These are phyloP conservation scores for Dynastes maya DNA, from an alignment of 2,888 invertebrate species.

Conservation along the genomic window DNA sequence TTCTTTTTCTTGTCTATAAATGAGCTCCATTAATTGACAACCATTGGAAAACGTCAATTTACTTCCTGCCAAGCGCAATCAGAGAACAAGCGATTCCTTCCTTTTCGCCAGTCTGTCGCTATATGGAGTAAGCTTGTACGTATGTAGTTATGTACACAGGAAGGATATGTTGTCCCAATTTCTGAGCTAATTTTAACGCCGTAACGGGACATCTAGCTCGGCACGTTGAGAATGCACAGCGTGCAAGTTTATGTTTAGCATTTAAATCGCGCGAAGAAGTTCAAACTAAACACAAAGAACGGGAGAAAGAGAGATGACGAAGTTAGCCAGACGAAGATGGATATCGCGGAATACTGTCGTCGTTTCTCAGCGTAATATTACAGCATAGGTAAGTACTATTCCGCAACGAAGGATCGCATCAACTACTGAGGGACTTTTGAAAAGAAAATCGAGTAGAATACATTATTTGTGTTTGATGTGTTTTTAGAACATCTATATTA, in stretches of 20 bases:
- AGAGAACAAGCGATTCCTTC: conserved; percentile 33
- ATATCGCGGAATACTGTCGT: conserved; percentile 16
- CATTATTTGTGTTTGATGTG: too few relatives aligned
- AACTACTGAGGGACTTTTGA: not conserved
- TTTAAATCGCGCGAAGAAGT: conserved; percentile 43
- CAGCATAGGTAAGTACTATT: not conserved
- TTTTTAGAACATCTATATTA: too few relatives aligned
- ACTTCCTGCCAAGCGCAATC: conserved; percentile 30
- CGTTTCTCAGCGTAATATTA: conserved; percentile 12
- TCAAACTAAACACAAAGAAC: conserved; percentile 14
- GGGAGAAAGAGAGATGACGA: conserved; percentile 7
- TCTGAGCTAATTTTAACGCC: conserved; percentile 50
- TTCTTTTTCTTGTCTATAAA: conserved; percentile 11
- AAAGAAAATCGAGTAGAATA: too few relatives aligned
- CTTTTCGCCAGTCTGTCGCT: conserved; percentile 9
- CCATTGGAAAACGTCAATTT: conserved; percentile 8
- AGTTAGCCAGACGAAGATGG: not conserved
- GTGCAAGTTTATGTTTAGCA: conserved; percentile 50
- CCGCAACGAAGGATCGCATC: not conserved
- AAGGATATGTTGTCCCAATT: conserved; percentile 53
- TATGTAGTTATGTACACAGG: conserved; percentile 29
- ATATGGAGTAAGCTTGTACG: conserved; percentile 16
- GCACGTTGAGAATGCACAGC: conserved; percentile 48
- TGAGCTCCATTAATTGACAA: conserved; percentile 24
- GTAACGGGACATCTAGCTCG: conserved; percentile 49